Conservation (phyloP, 2,888 invertebrate species). For the Chrysopilus asiliformis region DNA sequence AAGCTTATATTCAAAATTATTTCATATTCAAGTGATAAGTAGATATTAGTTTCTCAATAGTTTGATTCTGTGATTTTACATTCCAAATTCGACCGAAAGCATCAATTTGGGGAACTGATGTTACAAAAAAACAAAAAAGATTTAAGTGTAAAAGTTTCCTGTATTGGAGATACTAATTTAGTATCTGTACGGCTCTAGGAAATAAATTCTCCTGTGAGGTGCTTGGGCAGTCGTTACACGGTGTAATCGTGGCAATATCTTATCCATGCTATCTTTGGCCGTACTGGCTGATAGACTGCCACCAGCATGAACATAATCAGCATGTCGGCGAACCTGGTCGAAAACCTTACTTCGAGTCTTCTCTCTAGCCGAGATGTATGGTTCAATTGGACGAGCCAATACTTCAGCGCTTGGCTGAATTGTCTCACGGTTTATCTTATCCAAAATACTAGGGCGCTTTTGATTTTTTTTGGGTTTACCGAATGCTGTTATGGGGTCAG, state of each 20-base stretch:
- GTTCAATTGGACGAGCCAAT: conserved; percentile 47
- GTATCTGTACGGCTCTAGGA: too few relatives aligned
- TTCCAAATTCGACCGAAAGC: too few relatives aligned
- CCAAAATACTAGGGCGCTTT: conserved; percentile 35
- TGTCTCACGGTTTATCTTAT: conserved; percentile 44
- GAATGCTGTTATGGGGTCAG: conserved; percentile 74
- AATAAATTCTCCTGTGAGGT: neutral
- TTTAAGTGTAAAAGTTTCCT: too few relatives aligned
- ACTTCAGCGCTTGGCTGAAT: conserved; percentile 47
- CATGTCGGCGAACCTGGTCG: conserved; percentile 43
- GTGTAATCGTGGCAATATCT: conserved; percentile 49
- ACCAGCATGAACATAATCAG: conserved; percentile 43
- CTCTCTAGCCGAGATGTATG: conserved; percentile 55
- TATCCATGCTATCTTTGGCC: conserved; percentile 50
- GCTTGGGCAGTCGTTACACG: too few relatives aligned
- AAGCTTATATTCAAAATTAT: too few relatives aligned
- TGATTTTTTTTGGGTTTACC: conserved; percentile 44
- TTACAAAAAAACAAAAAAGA: too few relatives aligned
- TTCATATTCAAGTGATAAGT: too few relatives aligned
- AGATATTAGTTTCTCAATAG: too few relatives aligned
- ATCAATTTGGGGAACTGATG: too few relatives aligned
- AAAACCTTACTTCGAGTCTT: conserved; percentile 50
- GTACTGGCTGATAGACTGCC: conserved; percentile 43
- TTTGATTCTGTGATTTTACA: too few relatives aligned
- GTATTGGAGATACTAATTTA: too few relatives aligned